A percentile compares a stretch with the other conserved stretches of the same genome.
phyloP scores from a whole-genome alignment of 2,113 vertebrate genomes.

The Microtus ochrogaster region DNA sequence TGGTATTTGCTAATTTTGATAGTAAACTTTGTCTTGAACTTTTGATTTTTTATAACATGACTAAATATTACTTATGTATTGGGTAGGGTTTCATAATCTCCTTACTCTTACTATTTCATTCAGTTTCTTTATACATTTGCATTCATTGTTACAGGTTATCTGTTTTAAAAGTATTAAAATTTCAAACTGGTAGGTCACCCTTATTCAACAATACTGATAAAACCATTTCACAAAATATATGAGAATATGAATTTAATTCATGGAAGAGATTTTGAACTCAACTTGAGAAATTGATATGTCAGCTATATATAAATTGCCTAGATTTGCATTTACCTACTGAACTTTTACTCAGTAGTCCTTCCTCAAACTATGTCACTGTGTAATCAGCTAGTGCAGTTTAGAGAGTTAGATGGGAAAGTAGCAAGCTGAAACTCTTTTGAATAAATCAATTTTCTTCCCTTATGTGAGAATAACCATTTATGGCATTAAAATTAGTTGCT shows the following conservation, averaged over 20 bases:
- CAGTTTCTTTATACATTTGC: neutral
- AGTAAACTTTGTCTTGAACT: neutral
- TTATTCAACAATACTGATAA: neutral
- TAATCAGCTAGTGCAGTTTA: neutral
- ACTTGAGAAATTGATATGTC: conserved; percentile 38
- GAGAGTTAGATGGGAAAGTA: conserved; percentile 60
- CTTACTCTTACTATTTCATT: conserved; percentile 13
- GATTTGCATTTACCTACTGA: conserved; percentile 34
- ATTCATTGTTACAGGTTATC: neutral
- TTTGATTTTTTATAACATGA: neutral
- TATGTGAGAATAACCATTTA: conserved; percentile 37
- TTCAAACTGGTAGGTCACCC: neutral
- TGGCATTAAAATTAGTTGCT: conserved; percentile 38
- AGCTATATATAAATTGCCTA: conserved; percentile 28
- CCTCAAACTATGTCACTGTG: conserved; percentile 36
- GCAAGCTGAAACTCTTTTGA: conserved; percentile 10
- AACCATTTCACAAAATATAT: neutral
- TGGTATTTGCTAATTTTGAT: conserved; percentile 43
- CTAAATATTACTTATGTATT: neutral
- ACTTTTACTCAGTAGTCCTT: conserved; percentile 38
- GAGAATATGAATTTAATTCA: conserved; percentile 41
- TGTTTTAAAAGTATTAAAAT: conserved; percentile 19
- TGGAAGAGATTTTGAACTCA: conserved; percentile 5
- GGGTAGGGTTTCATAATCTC: neutral
- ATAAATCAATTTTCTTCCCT: conserved; percentile 56